phyloP scores from a whole-genome alignment of 2,888 invertebrate genomes.

The Xanthia togata region DNA sequence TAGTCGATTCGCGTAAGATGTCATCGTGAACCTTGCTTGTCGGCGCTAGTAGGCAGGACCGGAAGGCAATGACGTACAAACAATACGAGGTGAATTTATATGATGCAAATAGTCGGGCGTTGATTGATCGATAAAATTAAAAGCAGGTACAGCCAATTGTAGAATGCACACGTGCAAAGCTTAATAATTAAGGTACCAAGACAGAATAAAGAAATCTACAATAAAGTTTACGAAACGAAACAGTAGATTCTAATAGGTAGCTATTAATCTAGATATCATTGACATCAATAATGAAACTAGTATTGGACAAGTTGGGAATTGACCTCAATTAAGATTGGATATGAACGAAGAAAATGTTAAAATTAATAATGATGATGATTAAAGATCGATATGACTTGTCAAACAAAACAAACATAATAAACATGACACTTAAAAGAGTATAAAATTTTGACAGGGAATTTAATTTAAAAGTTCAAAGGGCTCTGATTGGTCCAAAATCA shows the following conservation, averaged over 20 bases:
- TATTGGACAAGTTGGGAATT: slow-evolving; percentile 22
- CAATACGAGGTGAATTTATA: slow-evolving; percentile 75
- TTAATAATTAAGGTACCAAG: slow-evolving; percentile 45
- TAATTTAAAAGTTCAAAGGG: slow-evolving; percentile 66
- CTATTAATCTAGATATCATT: slow-evolving; percentile 19
- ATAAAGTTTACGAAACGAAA: slow-evolving; percentile 5
- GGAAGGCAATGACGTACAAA: slow-evolving; percentile 76
- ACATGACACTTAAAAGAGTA: slow-evolving; percentile 57
- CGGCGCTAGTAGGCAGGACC: slow-evolving; percentile 68
- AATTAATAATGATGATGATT: slow-evolving; percentile 19
- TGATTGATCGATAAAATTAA: slow-evolving; percentile 68
- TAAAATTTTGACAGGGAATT: slow-evolving; percentile 67
- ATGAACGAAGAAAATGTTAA: slow-evolving; percentile 11
- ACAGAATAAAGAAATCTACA: slow-evolving; percentile 35
- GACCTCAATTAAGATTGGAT: slow-evolving; percentile 1
- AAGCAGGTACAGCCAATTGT: slow-evolving; percentile 63
- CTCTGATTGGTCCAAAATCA: slow-evolving; percentile 70
- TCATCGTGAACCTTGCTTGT: slow-evolving; percentile 70
- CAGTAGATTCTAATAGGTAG: slow-evolving; percentile 10
- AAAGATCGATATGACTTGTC: slow-evolving; percentile 37
- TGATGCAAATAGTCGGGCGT: slow-evolving; percentile 71
- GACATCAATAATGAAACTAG: slow-evolving; percentile 40
- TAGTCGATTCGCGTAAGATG: slow-evolving; percentile 61
- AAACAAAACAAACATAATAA: slow-evolving; percentile 60
- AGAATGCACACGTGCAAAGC: slow-evolving; percentile 58